These are phyloP conservation scores for Pristis pectinata DNA, from an alignment of 2,797 vertebrate genomes.

Conservation along the genomic window DNA sequence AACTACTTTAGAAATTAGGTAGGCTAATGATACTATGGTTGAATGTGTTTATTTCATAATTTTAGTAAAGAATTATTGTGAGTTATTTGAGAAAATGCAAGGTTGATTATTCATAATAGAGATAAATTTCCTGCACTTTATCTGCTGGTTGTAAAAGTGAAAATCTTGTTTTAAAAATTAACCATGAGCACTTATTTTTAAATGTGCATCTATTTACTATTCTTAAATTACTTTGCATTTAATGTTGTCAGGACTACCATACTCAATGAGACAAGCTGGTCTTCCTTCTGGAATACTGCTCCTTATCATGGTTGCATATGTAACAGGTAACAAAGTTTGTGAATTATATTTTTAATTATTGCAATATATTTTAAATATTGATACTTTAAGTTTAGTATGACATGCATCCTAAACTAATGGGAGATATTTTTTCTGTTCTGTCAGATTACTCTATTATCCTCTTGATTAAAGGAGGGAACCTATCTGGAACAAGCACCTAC, in stretches of 20 bases:
- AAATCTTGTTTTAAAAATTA: not conserved
- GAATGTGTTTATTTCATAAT: not conserved
- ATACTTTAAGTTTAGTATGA: not conserved
- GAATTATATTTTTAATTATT: not conserved
- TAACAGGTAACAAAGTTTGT: slow-evolving; percentile 61
- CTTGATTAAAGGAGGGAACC: slow-evolving; percentile 79
- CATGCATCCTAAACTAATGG: not conserved
- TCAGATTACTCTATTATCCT: slow-evolving; percentile 89
- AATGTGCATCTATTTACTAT: not conserved
- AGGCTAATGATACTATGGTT: not conserved
- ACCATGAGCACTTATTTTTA: not conserved
- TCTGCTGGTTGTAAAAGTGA: not conserved
- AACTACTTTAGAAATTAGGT: not conserved
- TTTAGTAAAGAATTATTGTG: not conserved
- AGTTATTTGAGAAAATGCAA: not conserved
- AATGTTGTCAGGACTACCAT: slow-evolving; percentile 71
- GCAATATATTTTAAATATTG: not conserved
- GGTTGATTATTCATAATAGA: not conserved
- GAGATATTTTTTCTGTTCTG: not conserved
- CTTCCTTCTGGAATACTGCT: slow-evolving; percentile 85
- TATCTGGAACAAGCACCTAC: slow-evolving; percentile 79
- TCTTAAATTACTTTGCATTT: not conserved
- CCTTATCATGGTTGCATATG: slow-evolving; percentile 70
- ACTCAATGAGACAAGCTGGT: slow-evolving; percentile 85
- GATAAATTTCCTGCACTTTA: not conserved